Evolutionary conservation across 2,888 invertebrate genomes (phyloP).

Genomic region (Chloroclystis v-ata): DNA sequence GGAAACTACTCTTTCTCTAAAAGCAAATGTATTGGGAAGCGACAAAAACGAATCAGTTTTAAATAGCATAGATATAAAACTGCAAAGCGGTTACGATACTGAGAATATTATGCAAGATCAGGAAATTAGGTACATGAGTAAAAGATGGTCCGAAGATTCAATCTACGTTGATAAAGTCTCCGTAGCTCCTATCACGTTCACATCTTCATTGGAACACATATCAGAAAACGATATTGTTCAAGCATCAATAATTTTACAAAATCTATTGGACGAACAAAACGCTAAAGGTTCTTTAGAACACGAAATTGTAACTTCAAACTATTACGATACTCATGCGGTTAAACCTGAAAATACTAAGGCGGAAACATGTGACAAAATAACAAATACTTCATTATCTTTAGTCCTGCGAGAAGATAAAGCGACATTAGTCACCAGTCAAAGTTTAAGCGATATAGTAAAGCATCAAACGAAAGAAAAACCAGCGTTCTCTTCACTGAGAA

Average conservation of each 20-base stretch:
- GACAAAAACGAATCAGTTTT: neutral
- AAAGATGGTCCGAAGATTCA: constrained; percentile 10
- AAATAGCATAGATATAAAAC: neutral
- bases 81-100: neutral
- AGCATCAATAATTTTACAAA: neutral
- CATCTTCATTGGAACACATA: constrained; percentile 7
- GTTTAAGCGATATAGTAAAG: constrained; percentile 11
- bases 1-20: too few species aligned
- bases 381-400: constrained; percentile 10
- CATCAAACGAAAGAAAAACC: constrained; percentile 1
- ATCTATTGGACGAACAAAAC: neutral
- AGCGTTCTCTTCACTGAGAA: constrained; percentile 13
- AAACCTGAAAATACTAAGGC: neutral
- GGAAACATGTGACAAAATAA: constrained; percentile 11
- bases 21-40: neutral
- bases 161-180: constrained; percentile 6
- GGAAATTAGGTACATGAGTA: neutral
- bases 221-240: constrained; percentile 2
- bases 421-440: constrained; percentile 14
- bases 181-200: constrained; percentile 3
- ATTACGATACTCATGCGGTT: constrained; percentile 1
- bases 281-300: neutral
- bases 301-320: neutral
- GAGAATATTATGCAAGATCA: neutral
- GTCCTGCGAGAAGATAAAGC: constrained; percentile 9